These are phyloP conservation scores for Aphelenchoides besseyi DNA, from an alignment of 1,140 invertebrate species.

Conservation along the genomic window DNA sequence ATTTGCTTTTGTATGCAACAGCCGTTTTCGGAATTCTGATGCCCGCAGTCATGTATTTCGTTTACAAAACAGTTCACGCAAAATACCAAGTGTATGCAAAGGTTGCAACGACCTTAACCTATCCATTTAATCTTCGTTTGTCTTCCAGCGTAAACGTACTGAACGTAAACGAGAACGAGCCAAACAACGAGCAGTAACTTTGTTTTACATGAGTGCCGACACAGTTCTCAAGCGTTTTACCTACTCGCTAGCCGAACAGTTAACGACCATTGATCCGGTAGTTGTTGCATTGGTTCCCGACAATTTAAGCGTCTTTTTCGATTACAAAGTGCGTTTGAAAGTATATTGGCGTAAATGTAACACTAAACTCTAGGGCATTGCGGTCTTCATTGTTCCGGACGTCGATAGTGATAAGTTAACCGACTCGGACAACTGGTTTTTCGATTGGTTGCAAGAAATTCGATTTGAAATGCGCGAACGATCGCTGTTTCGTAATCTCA, in stretches of 20 bases:
- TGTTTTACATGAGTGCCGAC: slow-evolving; percentile 7
- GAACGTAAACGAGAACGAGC: slow-evolving; percentile 2
- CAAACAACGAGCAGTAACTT: slow-evolving; percentile 11
- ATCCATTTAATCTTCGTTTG: background rate
- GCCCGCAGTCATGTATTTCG: slow-evolving; percentile 22
- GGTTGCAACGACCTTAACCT: background rate
- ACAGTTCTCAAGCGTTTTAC: background rate
- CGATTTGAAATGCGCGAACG: slow-evolving; percentile 7
- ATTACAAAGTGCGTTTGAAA: slow-evolving; percentile 12
- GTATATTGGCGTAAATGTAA: background rate
- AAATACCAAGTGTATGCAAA: slow-evolving; percentile 14
- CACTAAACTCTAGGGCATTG: slow-evolving; percentile 14
- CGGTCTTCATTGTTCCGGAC: slow-evolving; percentile 12
- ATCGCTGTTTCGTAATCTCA: background rate
- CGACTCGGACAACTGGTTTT: slow-evolving; percentile 7
- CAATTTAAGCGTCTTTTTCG: slow-evolving; percentile 3
- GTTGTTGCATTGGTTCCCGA: slow-evolving; percentile 6
- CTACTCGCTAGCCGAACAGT: slow-evolving; percentile 3
- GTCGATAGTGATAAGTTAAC: background rate
- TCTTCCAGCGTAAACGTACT: slow-evolving; percentile 15
- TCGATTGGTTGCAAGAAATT: slow-evolving; percentile 19
- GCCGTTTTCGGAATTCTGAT: slow-evolving; percentile 13
- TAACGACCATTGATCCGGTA: background rate
- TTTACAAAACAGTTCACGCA: slow-evolving; percentile 12
- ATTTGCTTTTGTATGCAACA: slow-evolving; percentile 9